Conservation (phyloP, 1,140 invertebrate genomes). For the Acromyrmex heyeri region DNA sequence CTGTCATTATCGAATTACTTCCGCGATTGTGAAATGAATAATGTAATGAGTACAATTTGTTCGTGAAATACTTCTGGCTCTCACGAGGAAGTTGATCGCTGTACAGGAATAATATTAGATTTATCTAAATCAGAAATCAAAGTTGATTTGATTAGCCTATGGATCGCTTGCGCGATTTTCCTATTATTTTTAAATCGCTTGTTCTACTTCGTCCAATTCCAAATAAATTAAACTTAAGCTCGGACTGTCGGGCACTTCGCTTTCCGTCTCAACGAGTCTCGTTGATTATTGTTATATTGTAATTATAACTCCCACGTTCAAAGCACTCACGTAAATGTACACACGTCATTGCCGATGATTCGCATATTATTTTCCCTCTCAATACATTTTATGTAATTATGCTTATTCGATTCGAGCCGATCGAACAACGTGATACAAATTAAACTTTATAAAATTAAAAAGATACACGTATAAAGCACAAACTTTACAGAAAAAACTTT, state of each 20-base stretch:
- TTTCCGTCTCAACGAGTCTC: slow-evolving; percentile 18
- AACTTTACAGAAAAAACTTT: not conserved
- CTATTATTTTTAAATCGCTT: not conserved
- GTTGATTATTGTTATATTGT: slow-evolving; percentile 73
- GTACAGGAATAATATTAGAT: not conserved
- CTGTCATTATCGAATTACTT: not conserved
- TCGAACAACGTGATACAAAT: slow-evolving; percentile 39
- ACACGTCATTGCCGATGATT: slow-evolving; percentile 77
- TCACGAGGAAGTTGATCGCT: not conserved
- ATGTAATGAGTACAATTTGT: not conserved
- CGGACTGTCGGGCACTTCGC: slow-evolving; percentile 1
- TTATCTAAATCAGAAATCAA: slow-evolving; percentile 17
- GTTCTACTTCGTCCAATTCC: not conserved
- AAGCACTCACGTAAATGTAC: slow-evolving; percentile 75
- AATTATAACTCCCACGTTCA: slow-evolving; percentile 69
- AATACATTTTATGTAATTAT: slow-evolving; percentile 69
- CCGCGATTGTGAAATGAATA: not conserved
- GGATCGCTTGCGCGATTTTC: not conserved
- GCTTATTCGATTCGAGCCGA: slow-evolving; percentile 53
- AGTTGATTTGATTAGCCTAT: slow-evolving; percentile 8
- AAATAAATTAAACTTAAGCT: slow-evolving; percentile 42
- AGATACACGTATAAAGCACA: not conserved
- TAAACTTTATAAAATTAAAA: not conserved
- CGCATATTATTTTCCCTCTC: slow-evolving; percentile 48
- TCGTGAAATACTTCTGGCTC: not conserved